Evolutionary conservation across 2,797 vertebrate species (phyloP).

Genomic region (Leuciscus waleckii): DNA sequence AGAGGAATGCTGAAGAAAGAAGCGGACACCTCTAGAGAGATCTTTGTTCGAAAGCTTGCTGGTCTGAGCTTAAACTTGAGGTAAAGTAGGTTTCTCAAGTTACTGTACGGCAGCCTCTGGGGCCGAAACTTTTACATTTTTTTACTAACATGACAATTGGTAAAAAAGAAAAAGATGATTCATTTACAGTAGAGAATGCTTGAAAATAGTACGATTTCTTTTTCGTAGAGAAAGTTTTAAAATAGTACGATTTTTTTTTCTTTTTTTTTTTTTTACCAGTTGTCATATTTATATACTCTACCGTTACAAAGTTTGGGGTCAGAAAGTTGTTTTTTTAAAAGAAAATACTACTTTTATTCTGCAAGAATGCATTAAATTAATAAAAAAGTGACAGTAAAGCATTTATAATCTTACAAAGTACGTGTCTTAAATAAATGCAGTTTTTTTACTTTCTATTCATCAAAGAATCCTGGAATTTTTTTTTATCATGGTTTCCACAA

Average conservation of each 20-base stretch:
- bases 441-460: not conserved
- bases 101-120: conserved; percentile 55
- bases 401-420: not conserved
- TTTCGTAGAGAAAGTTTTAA: not conserved
- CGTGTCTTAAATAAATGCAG: not conserved
- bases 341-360: not conserved
- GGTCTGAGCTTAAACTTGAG: conserved; percentile 63
- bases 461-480: not conserved
- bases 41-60: conserved; percentile 73
- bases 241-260: not conserved
- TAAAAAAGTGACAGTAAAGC: not conserved
- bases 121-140: not conserved
- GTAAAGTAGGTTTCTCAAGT: conserved; percentile 56
- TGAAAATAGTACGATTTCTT: not conserved
- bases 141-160: too few relatives aligned
- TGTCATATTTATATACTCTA: not conserved
- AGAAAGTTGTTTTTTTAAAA: not conserved
- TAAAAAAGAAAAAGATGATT: too few relatives aligned
- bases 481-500: not conserved
- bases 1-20: conserved; percentile 63
- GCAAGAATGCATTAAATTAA: not conserved
- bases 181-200: conserved; percentile 19
- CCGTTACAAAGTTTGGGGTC: not conserved
- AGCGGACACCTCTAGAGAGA: conserved; percentile 72
- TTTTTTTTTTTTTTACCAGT: too few relatives aligned